These are phyloP conservation scores for Autographa pulchrina DNA, from an alignment of 2,888 invertebrate genomes.

Conservation along the genomic window DNA sequence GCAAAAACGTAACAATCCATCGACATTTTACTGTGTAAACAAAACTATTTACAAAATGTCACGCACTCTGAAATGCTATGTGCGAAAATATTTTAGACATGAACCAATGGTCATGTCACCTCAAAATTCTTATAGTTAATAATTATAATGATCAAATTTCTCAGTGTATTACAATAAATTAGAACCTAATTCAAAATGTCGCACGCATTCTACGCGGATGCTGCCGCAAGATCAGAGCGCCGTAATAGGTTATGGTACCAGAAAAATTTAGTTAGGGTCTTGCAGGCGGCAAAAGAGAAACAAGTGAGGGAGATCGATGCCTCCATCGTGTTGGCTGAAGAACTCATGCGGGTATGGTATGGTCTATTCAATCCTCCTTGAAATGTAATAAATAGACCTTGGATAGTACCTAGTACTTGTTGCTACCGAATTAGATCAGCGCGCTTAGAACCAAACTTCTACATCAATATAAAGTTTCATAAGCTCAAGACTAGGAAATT, in stretches of 20 bases:
- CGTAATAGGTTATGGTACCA: constrained; percentile 78
- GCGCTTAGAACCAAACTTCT: too few species aligned
- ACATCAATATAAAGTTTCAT: too few species aligned
- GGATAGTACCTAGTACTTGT: neutral
- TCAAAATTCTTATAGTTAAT: constrained; percentile 11
- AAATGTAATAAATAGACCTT: neutral
- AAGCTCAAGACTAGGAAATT: too few species aligned
- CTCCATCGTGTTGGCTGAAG: constrained; percentile 73
- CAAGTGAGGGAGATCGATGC: constrained; percentile 76
- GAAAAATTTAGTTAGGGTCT: constrained; percentile 70
- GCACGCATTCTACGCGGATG: constrained; percentile 72
- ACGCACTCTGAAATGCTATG: neutral
- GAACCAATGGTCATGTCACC: constrained; percentile 26
- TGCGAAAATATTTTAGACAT: neutral
- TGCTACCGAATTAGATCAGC: neutral
- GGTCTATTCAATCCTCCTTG: neutral
- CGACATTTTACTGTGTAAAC: neutral
- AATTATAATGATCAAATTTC: constrained; percentile 23
- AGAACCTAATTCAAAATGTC: constrained; percentile 56
- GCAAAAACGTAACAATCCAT: neutral
- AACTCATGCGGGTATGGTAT: constrained; percentile 70
- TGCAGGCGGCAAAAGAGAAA: constrained; percentile 77
- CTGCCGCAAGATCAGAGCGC: constrained; percentile 60
- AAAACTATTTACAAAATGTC: constrained; percentile 1
- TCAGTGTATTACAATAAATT: neutral